Evolutionary conservation across 2,113 vertebrate genomes (phyloP).

Genomic region (Centropristis striata): DNA sequence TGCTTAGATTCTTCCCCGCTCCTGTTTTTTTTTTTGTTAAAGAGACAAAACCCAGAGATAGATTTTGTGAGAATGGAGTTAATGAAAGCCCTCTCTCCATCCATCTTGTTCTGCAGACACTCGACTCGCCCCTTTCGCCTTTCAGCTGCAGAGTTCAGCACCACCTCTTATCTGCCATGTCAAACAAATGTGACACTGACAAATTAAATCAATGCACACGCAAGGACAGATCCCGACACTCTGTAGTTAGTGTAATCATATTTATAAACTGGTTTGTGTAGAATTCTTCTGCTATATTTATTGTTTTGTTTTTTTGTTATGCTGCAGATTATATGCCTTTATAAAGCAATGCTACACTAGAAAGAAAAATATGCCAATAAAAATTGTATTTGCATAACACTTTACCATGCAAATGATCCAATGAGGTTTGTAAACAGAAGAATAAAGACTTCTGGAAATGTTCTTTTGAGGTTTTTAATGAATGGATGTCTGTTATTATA

Average conservation of each 20-base stretch:
- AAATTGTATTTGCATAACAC: too few species aligned
- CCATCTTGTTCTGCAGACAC: slow-evolving; percentile 59
- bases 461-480: too few species aligned
- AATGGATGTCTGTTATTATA: too few species aligned
- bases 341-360: too few species aligned
- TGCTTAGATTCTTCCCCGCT: neutral
- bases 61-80: slow-evolving; percentile 39
- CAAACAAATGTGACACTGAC: slow-evolving; percentile 35
- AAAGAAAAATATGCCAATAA: too few species aligned
- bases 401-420: neutral
- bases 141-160: slow-evolving; percentile 36
- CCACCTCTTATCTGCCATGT: slow-evolving; percentile 46
- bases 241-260: too few species aligned
- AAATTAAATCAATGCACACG: slow-evolving; percentile 37
- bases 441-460: too few species aligned
- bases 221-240: neutral
- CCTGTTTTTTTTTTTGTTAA: neutral
- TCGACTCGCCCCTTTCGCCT: slow-evolving; percentile 49
- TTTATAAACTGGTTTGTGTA: too few species aligned
- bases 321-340: too few species aligned
- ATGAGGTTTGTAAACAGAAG: neutral
- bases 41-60: slow-evolving; percentile 18
- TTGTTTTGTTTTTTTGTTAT: neutral
- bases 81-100: slow-evolving; percentile 55
- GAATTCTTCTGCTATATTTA: neutral